These are phyloP conservation scores for Alces alces DNA, from an alignment of 2,113 vertebrate species.

Conservation along the genomic window DNA sequence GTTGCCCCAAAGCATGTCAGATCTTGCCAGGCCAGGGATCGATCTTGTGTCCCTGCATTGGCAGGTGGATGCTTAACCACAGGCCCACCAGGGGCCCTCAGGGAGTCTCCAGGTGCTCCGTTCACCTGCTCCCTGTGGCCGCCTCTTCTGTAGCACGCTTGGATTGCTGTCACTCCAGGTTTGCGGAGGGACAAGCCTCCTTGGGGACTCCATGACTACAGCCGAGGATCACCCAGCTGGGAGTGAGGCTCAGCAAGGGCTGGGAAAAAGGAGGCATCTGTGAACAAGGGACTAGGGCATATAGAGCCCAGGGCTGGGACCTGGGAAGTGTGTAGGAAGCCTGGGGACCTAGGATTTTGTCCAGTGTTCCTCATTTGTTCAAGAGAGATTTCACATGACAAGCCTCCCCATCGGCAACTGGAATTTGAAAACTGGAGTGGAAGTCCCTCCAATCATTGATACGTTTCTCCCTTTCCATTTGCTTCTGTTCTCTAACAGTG, in stretches of 20 bases:
- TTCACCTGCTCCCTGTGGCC: neutral
- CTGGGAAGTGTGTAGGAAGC: too few species aligned
- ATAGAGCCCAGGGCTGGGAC: neutral
- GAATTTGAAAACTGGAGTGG: neutral
- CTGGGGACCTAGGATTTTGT: neutral
- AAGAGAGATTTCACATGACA: neutral
- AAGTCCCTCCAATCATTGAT: neutral
- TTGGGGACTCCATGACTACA: neutral
- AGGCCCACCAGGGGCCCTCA: neutral
- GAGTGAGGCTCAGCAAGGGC: neutral
- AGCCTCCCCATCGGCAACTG: neutral
- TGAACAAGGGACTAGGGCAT: neutral
- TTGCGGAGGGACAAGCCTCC: neutral
- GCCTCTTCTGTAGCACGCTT: neutral
- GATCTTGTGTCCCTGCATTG: neutral
- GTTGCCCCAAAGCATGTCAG: neutral
- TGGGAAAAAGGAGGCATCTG: neutral
- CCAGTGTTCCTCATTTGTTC: neutral
- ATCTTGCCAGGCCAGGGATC: neutral
- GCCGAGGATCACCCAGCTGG: neutral
- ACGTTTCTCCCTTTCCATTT: neutral
- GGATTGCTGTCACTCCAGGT: too few species aligned
- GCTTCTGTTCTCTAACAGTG: neutral
- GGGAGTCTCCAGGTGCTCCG: neutral
- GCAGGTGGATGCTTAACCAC: neutral